These are phyloP conservation scores for Pristionchus japonicus DNA, from an alignment of 2,888 invertebrate species.

Conservation along the genomic window DNA sequence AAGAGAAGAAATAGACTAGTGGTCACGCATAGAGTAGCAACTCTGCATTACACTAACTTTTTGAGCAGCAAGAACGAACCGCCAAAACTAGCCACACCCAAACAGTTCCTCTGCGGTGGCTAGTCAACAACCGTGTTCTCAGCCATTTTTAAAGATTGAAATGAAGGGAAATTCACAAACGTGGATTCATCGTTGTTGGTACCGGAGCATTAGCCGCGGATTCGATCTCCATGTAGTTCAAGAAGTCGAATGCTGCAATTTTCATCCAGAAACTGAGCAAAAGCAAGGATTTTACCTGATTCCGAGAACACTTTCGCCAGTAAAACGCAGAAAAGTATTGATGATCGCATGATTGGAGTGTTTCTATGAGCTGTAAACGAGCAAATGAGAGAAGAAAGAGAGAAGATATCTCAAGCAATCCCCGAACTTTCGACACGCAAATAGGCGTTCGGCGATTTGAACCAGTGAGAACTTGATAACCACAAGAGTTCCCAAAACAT, in stretches of 20 bases:
- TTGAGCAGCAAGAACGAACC: not conserved
- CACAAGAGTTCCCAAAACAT: not conserved
- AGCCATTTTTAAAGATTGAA: too few species aligned
- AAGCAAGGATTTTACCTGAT: not conserved
- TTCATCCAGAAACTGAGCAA: not conserved
- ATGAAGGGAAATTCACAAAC: too few species aligned
- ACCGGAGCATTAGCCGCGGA: not conserved
- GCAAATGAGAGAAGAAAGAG: not conserved
- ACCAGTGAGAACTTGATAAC: not conserved
- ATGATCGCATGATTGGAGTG: not conserved
- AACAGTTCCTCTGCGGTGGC: not conserved
- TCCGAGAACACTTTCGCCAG: not conserved
- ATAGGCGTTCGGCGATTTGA: not conserved
- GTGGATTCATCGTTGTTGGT: not conserved
- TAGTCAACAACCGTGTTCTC: too few species aligned
- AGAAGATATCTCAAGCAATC: not conserved
- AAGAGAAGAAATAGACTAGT: not conserved
- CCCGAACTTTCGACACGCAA: not conserved
- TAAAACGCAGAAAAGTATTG: not conserved
- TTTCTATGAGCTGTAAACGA: not conserved
- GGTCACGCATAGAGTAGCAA: not conserved
- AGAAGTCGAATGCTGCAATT: slow-evolving; percentile 2
- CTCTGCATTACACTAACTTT: not conserved
- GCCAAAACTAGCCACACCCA: not conserved
- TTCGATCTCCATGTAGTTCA: slow-evolving; percentile 10